Percentiles rank a stretch among this genome's conserved stretches.
Conservation (phyloP, 1,140 invertebrate genomes). For the Oreohelix idahoensis region DNA sequence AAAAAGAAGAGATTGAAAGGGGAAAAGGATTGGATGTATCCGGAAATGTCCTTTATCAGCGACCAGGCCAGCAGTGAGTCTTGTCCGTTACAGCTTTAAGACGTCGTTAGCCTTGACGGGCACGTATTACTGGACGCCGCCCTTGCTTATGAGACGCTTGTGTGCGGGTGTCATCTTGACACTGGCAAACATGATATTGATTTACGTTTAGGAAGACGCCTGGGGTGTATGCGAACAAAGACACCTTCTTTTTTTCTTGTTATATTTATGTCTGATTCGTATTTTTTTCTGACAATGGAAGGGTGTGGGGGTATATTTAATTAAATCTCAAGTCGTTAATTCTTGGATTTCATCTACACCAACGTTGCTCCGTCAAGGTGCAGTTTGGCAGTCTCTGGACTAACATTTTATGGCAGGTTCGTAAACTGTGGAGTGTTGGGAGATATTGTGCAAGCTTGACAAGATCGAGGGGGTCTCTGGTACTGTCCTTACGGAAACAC, state of each 20-base stretch:
- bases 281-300: background rate
- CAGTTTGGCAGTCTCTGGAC: background rate
- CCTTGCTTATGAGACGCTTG: background rate
- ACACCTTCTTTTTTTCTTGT: background rate
- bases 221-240: background rate
- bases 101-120: constrained; percentile 14
- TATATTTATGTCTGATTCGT: background rate
- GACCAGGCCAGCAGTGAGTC: background rate
- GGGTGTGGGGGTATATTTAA: background rate
- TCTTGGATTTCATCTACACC: background rate
- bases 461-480: background rate
- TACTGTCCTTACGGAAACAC: too few species aligned
- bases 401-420: background rate
- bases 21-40: background rate
- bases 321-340: background rate
- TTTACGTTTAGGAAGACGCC: background rate
- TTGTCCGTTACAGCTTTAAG: background rate
- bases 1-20: background rate
- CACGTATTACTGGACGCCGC: background rate
- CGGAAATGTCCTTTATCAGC: background rate
- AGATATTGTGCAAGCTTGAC: background rate
- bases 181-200: background rate
- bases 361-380: background rate
- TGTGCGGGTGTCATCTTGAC: background rate
- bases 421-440: background rate